phyloP scores from a whole-genome alignment of 2,797 vertebrate genomes.

The Poecilia velifera region DNA sequence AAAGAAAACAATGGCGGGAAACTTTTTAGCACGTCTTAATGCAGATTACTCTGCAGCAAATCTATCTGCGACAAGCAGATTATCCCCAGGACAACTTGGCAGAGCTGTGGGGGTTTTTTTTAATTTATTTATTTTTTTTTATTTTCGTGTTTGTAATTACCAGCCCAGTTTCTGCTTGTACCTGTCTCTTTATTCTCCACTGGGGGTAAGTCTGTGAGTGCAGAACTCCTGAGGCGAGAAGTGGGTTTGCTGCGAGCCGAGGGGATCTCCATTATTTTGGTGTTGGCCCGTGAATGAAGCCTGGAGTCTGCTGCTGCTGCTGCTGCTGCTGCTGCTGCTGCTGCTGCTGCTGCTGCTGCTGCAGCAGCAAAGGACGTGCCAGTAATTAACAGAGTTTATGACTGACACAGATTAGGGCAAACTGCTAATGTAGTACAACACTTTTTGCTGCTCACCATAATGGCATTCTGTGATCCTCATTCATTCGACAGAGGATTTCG shows the following conservation, averaged over 20 bases:
- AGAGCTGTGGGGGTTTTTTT: background rate
- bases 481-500: background rate
- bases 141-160: slow-evolving; percentile 44
- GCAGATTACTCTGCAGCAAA: slow-evolving; percentile 7
- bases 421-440: slow-evolving; percentile 16
- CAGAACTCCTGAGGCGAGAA: slow-evolving; percentile 37
- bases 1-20: slow-evolving; percentile 10
- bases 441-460: background rate
- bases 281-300: slow-evolving; percentile 17
- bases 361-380: slow-evolving; percentile 25
- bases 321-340: too few species aligned
- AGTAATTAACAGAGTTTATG: slow-evolving; percentile 49
- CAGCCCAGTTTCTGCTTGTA: slow-evolving; percentile 25
- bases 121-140: background rate
- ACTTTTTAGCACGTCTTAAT: slow-evolving; percentile 19
- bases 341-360: background rate
- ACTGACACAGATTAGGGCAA: slow-evolving; percentile 38
- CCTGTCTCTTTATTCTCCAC: slow-evolving; percentile 38
- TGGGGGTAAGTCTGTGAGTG: slow-evolving; percentile 29
- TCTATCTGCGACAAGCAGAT: slow-evolving; percentile 42
- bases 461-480: background rate
- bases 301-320: slow-evolving; percentile 4
- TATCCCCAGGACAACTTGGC: slow-evolving; percentile 35
- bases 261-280: slow-evolving; percentile 36
- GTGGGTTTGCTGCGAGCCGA: slow-evolving; percentile 19